Base-by-base conservation (phyloP, 2,113 vertebrate species). In the Ancistrus triradiatus region DNA sequence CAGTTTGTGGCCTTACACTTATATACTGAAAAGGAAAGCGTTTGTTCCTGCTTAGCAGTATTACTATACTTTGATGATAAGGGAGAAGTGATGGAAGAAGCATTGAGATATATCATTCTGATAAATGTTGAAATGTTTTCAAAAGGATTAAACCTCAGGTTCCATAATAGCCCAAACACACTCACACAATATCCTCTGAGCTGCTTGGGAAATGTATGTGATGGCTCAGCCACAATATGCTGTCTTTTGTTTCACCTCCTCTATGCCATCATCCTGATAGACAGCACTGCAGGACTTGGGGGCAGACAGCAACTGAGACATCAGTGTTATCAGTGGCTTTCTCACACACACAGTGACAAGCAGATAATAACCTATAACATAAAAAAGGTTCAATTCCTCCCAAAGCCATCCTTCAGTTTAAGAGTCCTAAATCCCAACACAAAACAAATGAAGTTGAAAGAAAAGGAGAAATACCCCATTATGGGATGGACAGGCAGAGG, bases 301-400 rank as follows among this genome's bases (percentile, higher is more conserved):
- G 63, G 65, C 78, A 78, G 68, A 73, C n/a, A 77, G 81, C 73
- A 63, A 73, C 63, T 11, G 13, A 64, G 73, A 75, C 73, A 46
- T 65, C 63, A 61, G 33, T 7, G 33, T 59, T 37, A 66, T 63
- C 61, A 48, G 47, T 56, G 22, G 59, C 50, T 50, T 50, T 62
- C 57, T 61, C 56, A 56, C 19, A 55, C 61, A 55, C 43, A 43
- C 49, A 53, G 51, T 57, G 64, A 48, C 73, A 72, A 71, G 80
- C 82, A 80, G 80, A 78, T 79, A 83, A 85, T 81, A 83, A 86
- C 81, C 81, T 80, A 83, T 79, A 73, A 63, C 69, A 66, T 74
- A 74, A 85, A 84, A 85, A 85, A 82, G 81, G 76, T 68, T 69
- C 77, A 81, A 81, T 83, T 77, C 78, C 68, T 68, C 63, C 55